A percentile compares a stretch with the other conserved stretches of the same genome.
Evolutionary conservation across 2,797 vertebrate genomes (phyloP).

Genomic region (Sebastolobus alascanus): DNA sequence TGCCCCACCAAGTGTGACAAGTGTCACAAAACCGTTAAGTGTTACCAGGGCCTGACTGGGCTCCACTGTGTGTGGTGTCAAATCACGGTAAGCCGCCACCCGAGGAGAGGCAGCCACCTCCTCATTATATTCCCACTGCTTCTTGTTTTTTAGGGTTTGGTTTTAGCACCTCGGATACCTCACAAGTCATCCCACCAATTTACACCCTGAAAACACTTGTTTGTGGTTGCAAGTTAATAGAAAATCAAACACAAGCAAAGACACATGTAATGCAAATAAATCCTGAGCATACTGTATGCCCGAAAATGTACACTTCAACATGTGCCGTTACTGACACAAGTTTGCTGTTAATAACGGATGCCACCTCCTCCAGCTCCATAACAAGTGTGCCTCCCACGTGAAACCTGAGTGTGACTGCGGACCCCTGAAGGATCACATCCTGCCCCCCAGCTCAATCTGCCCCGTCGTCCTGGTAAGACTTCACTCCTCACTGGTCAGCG

Average conservation of each 20-base stretch:
- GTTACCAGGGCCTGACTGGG: conserved; percentile 96
- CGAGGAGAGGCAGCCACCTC: conserved; percentile 69
- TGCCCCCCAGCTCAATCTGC: conserved; percentile 93
- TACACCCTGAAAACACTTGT: conserved; percentile 75
- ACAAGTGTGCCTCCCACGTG: conserved; percentile 96
- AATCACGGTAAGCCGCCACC: conserved; percentile 90
- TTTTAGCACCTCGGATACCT: conserved; percentile 71
- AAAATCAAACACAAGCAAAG: conserved; percentile 42
- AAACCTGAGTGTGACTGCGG: conserved; percentile 96
- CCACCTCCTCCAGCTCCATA: conserved; percentile 89
- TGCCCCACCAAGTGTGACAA: conserved; percentile 96
- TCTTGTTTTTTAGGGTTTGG: conserved; percentile 70
- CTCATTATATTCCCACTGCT: conserved; percentile 79
- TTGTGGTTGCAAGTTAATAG: conserved; percentile 55
- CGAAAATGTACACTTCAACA: neutral
- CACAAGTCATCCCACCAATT: conserved; percentile 75
- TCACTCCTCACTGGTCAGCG: conserved; percentile 10
- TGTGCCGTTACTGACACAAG: conserved; percentile 4
- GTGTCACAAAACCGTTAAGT: conserved; percentile 97
- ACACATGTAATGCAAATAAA: conserved; percentile 47
- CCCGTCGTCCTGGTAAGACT: conserved; percentile 93
- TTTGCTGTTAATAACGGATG: conserved; percentile 47
- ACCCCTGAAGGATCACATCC: conserved; percentile 94
- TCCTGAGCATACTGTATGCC: neutral
- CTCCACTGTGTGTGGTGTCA: conserved; percentile 98